phyloP scores from a whole-genome alignment of 2,888 invertebrate genomes.

The Pseudanteris insignis region DNA sequence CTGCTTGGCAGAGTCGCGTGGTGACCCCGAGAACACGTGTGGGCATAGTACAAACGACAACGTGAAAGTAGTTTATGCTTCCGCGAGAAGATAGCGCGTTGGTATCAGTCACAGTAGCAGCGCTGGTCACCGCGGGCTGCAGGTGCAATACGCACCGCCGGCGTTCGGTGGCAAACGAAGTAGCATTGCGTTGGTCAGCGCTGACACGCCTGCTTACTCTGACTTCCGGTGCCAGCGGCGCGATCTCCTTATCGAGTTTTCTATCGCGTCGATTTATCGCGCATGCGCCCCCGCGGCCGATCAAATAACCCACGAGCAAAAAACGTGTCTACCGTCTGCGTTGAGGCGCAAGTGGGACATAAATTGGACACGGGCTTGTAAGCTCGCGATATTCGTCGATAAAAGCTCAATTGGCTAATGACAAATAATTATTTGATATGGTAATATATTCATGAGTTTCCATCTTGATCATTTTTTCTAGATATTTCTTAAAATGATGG shows the following conservation, averaged over 20 bases:
- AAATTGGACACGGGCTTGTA: no score
- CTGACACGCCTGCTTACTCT: constrained; percentile 60
- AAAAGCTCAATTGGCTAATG: no score
- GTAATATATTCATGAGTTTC: no score
- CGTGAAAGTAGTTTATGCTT: constrained; percentile 44
- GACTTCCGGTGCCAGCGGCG: constrained; percentile 59
- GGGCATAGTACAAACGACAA: constrained; percentile 7
- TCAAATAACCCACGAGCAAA: not conserved
- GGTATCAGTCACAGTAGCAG: constrained; percentile 51
- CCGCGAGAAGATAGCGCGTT: constrained; percentile 46
- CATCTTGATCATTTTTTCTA: no score
- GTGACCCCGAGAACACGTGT: not conserved
- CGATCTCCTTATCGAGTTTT: constrained; percentile 34
- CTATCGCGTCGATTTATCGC: constrained; percentile 13
- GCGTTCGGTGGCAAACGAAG: constrained; percentile 54
- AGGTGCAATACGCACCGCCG: constrained; percentile 50
- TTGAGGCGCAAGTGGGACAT: no score
- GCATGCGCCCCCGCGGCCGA: not conserved
- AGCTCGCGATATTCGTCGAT: no score
- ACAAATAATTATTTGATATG: no score
- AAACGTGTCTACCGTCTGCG: no score
- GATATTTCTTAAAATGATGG: no score
- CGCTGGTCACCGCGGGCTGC: constrained; percentile 50
- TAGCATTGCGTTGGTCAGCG: constrained; percentile 62
- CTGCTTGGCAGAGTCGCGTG: no score